phyloP scores from a whole-genome alignment of 2,113 vertebrate species.

The Ranitomeya imitator region DNA sequence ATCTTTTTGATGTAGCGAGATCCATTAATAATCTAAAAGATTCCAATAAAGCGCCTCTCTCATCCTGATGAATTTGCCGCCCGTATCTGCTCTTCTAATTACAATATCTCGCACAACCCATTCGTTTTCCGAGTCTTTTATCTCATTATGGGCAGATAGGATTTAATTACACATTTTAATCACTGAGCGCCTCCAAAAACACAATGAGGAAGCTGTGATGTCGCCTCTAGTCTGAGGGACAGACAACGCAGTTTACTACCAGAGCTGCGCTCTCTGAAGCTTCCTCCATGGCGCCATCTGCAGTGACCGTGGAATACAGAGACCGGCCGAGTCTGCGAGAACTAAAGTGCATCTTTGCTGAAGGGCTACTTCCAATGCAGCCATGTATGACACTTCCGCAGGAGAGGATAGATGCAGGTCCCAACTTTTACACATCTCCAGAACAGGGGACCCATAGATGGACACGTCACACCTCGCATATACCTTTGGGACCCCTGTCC shows the following conservation, averaged over 20 bases:
- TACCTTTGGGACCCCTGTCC: too few species aligned
- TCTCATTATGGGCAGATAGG: constrained; percentile 31
- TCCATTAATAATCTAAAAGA: constrained; percentile 43
- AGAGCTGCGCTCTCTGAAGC: neutral
- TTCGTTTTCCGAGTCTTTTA: neutral
- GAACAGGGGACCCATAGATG: too few species aligned
- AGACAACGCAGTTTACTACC: neutral
- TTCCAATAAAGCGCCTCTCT: constrained; percentile 17
- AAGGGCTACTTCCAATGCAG: too few species aligned
- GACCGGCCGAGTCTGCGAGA: too few species aligned
- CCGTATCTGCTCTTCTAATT: constrained; percentile 26
- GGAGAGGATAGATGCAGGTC: too few species aligned
- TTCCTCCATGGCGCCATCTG: neutral
- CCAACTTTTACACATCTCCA: too few species aligned
- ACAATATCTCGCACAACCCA: constrained; percentile 25
- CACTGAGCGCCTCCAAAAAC: constrained; percentile 26
- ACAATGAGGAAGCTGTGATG: neutral
- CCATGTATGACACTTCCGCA: too few species aligned
- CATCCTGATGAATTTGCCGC: constrained; percentile 13
- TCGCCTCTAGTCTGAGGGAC: neutral
- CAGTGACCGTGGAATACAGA: neutral
- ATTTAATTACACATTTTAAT: constrained; percentile 54
- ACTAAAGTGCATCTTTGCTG: too few species aligned
- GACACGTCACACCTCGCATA: too few species aligned
- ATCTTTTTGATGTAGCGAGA: constrained; percentile 33